Evolutionary conservation across 2,113 vertebrate species (phyloP).

Genomic region (Macquaria australasica): DNA sequence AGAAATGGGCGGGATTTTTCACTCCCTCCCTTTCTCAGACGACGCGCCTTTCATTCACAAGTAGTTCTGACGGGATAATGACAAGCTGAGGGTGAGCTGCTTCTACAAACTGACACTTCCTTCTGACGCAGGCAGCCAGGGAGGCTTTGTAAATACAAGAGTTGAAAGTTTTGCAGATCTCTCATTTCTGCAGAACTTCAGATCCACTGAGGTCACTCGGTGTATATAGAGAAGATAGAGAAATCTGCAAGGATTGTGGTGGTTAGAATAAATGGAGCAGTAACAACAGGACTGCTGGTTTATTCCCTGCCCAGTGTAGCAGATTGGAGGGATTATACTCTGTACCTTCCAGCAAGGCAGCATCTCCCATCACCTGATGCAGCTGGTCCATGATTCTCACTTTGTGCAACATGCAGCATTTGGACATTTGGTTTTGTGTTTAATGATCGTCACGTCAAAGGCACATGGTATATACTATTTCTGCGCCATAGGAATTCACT

Average conservation of each 20-base stretch:
- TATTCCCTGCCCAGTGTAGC: background rate
- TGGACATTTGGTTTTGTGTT: background rate
- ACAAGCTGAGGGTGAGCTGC: background rate
- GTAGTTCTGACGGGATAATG: background rate
- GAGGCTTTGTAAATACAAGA: background rate
- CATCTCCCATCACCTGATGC: background rate
- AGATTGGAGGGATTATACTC: background rate
- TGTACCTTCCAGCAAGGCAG: background rate
- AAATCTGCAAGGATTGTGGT: background rate
- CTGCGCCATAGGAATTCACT: background rate
- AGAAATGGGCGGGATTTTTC: slow-evolving; percentile 37
- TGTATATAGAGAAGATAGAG: too few species aligned
- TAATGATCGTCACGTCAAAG: background rate
- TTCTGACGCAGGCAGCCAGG: background rate
- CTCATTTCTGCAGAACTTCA: background rate
- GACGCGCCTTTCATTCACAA: slow-evolving; percentile 25
- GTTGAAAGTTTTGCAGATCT: background rate
- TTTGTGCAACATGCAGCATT: background rate
- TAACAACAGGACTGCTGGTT: background rate
- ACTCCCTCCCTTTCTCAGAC: slow-evolving; percentile 1
- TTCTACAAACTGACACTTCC: slow-evolving; percentile 1
- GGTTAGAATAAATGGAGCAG: background rate
- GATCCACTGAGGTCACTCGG: background rate
- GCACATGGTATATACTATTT: too few species aligned
- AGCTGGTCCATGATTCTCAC: background rate